Conservation (phyloP, 2,888 invertebrate species). For the Drosophila gaucha region DNA sequence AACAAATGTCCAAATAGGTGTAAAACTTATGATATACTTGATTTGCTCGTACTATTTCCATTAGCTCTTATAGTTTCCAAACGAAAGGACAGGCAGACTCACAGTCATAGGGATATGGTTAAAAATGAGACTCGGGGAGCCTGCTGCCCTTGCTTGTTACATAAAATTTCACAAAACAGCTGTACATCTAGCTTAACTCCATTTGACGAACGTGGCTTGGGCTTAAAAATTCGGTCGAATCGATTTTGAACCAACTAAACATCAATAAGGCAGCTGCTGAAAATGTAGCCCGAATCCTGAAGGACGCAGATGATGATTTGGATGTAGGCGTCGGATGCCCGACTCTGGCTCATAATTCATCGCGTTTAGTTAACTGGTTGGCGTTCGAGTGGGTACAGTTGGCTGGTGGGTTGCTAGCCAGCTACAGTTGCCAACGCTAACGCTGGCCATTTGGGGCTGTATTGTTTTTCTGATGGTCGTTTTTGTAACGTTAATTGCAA, state of each 20-base stretch:
- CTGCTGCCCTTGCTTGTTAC: background rate
- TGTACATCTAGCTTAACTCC: background rate
- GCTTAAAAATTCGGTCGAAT: constrained; percentile 24
- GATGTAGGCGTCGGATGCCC: constrained; percentile 29
- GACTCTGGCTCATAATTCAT: constrained; percentile 64
- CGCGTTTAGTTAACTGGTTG: constrained; percentile 58
- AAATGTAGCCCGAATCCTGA: background rate
- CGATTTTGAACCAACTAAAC: constrained; percentile 26
- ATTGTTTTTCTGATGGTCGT: constrained; percentile 61
- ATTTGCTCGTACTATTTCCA: too few relatives aligned
- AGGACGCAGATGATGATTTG: constrained; percentile 33
- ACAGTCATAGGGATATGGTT: too few relatives aligned
- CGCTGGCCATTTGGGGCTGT: constrained; percentile 54
- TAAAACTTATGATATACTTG: too few relatives aligned
- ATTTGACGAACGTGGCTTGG: background rate
- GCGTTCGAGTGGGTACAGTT: constrained; percentile 9
- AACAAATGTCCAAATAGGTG: too few relatives aligned
- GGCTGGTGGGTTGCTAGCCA: constrained; percentile 9
- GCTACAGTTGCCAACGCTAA: constrained; percentile 9
- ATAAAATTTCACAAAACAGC: background rate
- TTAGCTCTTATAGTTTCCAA: too few relatives aligned
- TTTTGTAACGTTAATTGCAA: constrained; percentile 73
- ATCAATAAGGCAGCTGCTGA: background rate
- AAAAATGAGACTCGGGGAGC: too few relatives aligned
- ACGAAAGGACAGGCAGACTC: too few relatives aligned